Evolutionary conservation across 2,888 invertebrate species (phyloP).

Genomic region (Gasteruption jaculator): DNA sequence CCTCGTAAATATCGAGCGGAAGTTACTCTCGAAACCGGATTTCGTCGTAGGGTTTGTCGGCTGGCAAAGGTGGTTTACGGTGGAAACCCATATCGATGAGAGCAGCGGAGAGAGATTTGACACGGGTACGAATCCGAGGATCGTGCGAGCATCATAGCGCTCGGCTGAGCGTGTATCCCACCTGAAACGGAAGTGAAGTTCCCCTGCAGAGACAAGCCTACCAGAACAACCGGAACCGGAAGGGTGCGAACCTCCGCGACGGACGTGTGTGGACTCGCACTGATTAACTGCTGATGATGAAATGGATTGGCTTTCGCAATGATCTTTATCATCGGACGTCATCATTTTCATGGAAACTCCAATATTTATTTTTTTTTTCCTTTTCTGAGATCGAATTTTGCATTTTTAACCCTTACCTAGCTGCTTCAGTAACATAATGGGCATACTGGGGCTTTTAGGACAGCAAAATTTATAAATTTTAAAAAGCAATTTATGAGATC

Average conservation of each 20-base stretch:
- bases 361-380: conserved; percentile 5
- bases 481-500: no score
- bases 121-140: conserved; percentile 12
- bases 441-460: no score
- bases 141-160: conserved; percentile 25
- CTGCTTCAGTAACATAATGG: no score
- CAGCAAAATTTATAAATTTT: no score
- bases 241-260: conserved; percentile 44
- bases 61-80: conserved; percentile 15
- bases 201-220: conserved; percentile 44
- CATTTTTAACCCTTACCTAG: no score
- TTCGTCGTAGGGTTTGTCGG: conserved; percentile 27
- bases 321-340: conserved; percentile 5
- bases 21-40: conserved; percentile 30
- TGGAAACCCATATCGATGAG: conserved; percentile 5
- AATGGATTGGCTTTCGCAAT: conserved; percentile 14
- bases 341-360: conserved; percentile 4
- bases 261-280: conserved; percentile 41
- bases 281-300: conserved; percentile 45
- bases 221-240: conserved; percentile 53
- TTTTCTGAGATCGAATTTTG: no score
- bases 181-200: conserved; percentile 39
- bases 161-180: conserved; percentile 50
- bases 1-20: no score
- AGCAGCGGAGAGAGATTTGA: conserved; percentile 19